These are phyloP conservation scores for Papilio dardanus DNA, from an alignment of 1,140 invertebrate species.

Conservation along the genomic window DNA sequence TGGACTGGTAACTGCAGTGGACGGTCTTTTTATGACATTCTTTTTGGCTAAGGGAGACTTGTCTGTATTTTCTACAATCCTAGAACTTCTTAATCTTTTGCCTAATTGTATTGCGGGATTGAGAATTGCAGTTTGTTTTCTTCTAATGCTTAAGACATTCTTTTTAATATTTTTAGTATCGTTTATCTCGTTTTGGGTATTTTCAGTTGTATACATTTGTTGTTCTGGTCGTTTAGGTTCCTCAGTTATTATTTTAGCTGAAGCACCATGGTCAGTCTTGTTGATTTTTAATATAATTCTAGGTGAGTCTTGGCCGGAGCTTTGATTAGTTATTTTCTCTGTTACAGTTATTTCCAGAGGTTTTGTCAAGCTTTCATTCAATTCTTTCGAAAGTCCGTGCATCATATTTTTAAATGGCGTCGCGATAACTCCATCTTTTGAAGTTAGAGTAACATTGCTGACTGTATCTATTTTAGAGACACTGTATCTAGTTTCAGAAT, in stretches of 20 bases:
- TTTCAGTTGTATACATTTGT: conserved; percentile 51
- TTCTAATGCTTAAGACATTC: conserved; percentile 59
- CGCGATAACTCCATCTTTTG: conserved; percentile 22
- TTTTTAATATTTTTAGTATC: conserved; percentile 59
- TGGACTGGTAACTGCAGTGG: conserved; percentile 55
- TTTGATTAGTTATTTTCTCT: conserved; percentile 67
- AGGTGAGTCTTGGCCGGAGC: conserved; percentile 79
- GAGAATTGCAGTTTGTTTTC: conserved; percentile 53
- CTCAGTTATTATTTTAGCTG: conserved; percentile 80
- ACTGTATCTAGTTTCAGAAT: background rate
- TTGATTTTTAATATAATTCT: conserved; percentile 82
- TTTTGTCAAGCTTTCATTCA: conserved; percentile 68
- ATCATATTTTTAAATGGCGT: conserved; percentile 50
- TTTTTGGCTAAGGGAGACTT: conserved; percentile 53
- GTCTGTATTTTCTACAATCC: conserved; percentile 65
- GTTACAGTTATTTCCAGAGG: conserved; percentile 79
- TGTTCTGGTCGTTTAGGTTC: conserved; percentile 62
- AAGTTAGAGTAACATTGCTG: background rate
- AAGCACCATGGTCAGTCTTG: conserved; percentile 79
- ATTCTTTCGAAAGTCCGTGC: conserved; percentile 60
- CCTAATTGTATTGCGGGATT: conserved; percentile 55
- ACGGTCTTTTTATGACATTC: conserved; percentile 64
- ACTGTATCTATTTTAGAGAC: conserved; percentile 21
- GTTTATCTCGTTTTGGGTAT: conserved; percentile 56
- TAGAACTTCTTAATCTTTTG: conserved; percentile 74